Base-by-base conservation (phyloP, 2,113 vertebrate species). In the Solenodon paradoxus region DNA sequence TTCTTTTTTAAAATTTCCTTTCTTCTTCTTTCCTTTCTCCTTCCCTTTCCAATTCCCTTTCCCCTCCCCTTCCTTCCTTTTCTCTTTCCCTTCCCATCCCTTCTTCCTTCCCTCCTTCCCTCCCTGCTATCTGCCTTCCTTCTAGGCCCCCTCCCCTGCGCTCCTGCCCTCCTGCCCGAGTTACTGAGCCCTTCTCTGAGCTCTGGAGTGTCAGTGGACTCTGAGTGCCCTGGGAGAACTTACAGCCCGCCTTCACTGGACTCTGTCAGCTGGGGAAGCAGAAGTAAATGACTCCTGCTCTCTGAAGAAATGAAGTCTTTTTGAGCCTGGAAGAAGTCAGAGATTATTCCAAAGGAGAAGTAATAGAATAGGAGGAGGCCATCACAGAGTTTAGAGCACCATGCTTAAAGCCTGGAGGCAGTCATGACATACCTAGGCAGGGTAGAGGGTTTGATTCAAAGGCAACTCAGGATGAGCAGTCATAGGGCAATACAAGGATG, bases 41-140 rank as follows among this genome's bases (percentile, higher is more conserved):
- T 1, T 40, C 15, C 10, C 32, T n/a, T n/a, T n/a, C n/a, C n/a
- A n/a, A n/a, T n/a, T 15, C 35, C 15, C n/a, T 4, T 2, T 5
- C 8, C 19, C 49, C 32, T 5, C 15, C 28, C 24, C 15, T 9
- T 22, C 22, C 22, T 66, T 7, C 15, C 15, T 30, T 0, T 16
- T 28, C 22, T 26, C 40, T 3, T 1, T 40, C 15, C 10, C 32
- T n/a, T n/a, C n/a, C n/a, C n/a, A n/a, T 15, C 35, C 15, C n/a
- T 4, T 38, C 30, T 22, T 13, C 3, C 38, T 7, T 6, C 20
- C 38, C 26, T n/a, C 9, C 1, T 22, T 1, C 5, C 15, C 5
- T 8, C 51, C 35, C 2, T 30, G 5, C 4, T n/a, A 3, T 5
- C 10, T 55, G 2, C 47, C 2, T 22, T 22, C 26, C 12, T 35